These are phyloP conservation scores for Falco peregrinus DNA, from an alignment of 2,797 vertebrate genomes.

Conservation along the genomic window DNA sequence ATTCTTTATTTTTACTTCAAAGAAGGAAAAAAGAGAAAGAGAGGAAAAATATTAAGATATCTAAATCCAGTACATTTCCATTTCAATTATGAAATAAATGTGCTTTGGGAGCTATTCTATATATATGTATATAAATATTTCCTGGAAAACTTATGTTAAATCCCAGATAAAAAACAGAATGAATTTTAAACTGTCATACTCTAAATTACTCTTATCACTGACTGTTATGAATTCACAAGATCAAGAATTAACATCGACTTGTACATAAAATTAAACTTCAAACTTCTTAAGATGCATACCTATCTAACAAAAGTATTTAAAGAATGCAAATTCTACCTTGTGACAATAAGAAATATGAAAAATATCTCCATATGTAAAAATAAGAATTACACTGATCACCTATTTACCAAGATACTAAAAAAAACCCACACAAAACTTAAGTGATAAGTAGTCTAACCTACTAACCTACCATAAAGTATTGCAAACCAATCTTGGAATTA, in stretches of 20 bases:
- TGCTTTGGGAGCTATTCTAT: background rate
- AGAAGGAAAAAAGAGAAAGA: background rate
- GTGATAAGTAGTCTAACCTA: background rate
- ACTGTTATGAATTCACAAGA: background rate
- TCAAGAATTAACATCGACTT: background rate
- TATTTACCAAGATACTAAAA: background rate
- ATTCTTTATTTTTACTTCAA: conserved; percentile 76
- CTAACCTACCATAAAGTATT: background rate
- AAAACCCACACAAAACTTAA: fast-evolving
- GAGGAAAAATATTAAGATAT: background rate
- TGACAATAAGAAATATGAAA: background rate
- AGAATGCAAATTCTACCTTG: background rate
- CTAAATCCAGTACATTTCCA: background rate
- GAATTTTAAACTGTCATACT: background rate
- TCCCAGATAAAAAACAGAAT: background rate
- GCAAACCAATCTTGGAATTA: background rate
- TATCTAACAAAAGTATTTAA: background rate
- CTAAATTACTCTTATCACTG: background rate
- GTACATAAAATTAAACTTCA: background rate
- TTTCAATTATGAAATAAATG: background rate
- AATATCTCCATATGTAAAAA: background rate
- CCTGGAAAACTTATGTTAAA: background rate
- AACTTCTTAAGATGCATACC: background rate
- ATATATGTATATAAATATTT: background rate
- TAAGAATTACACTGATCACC: background rate